Evolutionary conservation across 2,797 vertebrate species (phyloP), one percentile per base, ranked within the genome.

Genomic region (Pogonophryne albipinna): DNA sequence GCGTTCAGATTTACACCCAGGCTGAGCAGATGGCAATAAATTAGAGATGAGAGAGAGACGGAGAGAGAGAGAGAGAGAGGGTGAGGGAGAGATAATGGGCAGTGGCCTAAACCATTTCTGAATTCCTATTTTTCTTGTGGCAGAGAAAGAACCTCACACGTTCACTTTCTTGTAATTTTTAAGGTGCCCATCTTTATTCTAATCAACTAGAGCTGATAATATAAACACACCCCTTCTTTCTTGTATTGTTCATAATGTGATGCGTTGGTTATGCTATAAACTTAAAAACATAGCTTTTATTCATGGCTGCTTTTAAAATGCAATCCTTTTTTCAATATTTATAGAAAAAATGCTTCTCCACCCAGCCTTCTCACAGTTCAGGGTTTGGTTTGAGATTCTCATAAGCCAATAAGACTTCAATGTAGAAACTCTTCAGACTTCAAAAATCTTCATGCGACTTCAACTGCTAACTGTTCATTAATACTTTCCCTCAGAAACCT

Each of bases 1-100:
- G 75, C 11, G 67, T 91, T 91, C 77, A 86, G 82, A 95, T 93
- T 93, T 89, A 93, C 90, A 91, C 83, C 78, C 79, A 13, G 69
- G 44, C 82, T 27, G 79, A 89, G 85, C 92, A 94, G 92, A 93
- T 94, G 93, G 93, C 78, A 76, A 80, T 92, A 86, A 89, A 93
- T 94, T 90, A 92, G 83, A 89, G 79, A 91, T 91, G 74, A 90
- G 82, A n/a, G 41, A 42, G 66, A 53, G 56, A 38, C n/a, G 51
- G 60, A 53, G 60, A 58, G 17, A 55, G 13, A 68, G 60, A 53
- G 52, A 55, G 15, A 46, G 10, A 31, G 52, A 57, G 1, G n/a
- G n/a, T n/a, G n/a, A n/a, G n/a, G n/a, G n/a, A n/a, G n/a, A n/a
- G n/a, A n/a, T n/a, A n/a, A n/a, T n/a, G 51, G 51, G 38, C 74